Conservation (phyloP, 2,113 vertebrate genomes). For the Ptyas mucosa region DNA sequence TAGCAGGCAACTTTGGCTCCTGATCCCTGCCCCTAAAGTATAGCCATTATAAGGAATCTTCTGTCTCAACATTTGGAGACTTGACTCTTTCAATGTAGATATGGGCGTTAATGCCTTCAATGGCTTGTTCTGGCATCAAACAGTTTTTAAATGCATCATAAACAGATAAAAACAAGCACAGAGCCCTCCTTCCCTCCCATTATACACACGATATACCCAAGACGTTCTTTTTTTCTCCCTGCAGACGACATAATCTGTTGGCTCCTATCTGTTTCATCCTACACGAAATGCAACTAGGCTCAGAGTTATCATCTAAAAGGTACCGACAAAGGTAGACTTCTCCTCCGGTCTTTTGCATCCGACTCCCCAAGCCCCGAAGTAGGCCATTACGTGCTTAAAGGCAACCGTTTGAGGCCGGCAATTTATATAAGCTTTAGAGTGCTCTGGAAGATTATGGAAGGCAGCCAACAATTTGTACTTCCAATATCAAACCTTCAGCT, state of each 20-base stretch:
- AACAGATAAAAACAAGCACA: neutral
- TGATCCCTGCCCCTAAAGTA: neutral
- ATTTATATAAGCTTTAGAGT: neutral
- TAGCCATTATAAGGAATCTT: neutral
- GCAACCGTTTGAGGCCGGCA: neutral
- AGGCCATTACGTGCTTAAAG: neutral
- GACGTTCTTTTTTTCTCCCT: no score
- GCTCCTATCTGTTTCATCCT: neutral
- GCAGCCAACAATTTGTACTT: rapidly evolving
- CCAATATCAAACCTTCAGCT: neutral
- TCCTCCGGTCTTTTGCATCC: neutral
- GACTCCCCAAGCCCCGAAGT: neutral
- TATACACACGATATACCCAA: neutral
- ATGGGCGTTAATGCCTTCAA: neutral
- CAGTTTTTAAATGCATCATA: neutral
- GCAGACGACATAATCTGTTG: neutral
- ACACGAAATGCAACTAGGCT: neutral
- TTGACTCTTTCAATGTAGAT: neutral
- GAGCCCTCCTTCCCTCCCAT: no score
- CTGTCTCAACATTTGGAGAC: neutral
- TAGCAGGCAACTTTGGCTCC: neutral
- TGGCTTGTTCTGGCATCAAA: neutral
- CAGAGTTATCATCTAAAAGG: neutral
- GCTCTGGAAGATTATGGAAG: constrained; percentile 3
- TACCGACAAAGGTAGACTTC: neutral